A percentile compares a stretch with the other conserved stretches of the same genome.
Evolutionary conservation across 2,888 invertebrate genomes (phyloP).

Genomic region (Tetropium fuscum): DNA sequence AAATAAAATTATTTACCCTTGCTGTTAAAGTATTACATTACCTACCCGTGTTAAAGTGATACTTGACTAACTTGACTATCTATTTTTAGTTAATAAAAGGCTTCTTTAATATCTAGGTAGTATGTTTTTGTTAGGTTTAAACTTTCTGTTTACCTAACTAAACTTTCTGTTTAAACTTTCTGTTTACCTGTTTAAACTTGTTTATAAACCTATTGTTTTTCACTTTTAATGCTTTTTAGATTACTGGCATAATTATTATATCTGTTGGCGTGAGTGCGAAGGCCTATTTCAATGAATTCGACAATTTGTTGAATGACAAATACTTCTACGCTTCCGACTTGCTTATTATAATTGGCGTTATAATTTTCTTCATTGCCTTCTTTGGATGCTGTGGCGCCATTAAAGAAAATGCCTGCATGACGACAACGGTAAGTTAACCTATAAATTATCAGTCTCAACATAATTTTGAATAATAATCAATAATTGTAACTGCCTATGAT

Average conservation of each 20-base stretch:
- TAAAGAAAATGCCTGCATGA: conserved; percentile 95
- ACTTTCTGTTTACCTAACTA: no score
- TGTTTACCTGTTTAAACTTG: background rate
- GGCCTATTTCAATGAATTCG: conserved; percentile 79
- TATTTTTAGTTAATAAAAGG: no score
- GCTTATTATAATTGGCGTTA: conserved; percentile 85
- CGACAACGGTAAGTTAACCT: conserved; percentile 80
- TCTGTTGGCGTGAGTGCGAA: conserved; percentile 84
- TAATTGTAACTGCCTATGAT: no score
- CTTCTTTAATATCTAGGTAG: no score
- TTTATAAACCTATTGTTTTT: conserved; percentile 32
- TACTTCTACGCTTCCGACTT: conserved; percentile 87
- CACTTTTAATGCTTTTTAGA: conserved; percentile 74
- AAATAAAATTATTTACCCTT: no score
- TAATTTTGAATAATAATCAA: no score
- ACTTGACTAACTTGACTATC: no score
- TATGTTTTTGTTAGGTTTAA: no score
- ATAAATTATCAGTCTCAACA: background rate
- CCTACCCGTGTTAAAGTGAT: no score
- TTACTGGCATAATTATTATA: conserved; percentile 86
- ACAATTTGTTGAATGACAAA: conserved; percentile 82
- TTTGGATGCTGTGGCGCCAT: conserved; percentile 97
- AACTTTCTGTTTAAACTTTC: background rate
- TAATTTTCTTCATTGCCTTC: conserved; percentile 92
- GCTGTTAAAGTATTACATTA: no score